Evolutionary conservation across 2,797 vertebrate genomes (phyloP), one percentile per base, ranked within the genome.

Genomic region (Siniperca undulata): DNA sequence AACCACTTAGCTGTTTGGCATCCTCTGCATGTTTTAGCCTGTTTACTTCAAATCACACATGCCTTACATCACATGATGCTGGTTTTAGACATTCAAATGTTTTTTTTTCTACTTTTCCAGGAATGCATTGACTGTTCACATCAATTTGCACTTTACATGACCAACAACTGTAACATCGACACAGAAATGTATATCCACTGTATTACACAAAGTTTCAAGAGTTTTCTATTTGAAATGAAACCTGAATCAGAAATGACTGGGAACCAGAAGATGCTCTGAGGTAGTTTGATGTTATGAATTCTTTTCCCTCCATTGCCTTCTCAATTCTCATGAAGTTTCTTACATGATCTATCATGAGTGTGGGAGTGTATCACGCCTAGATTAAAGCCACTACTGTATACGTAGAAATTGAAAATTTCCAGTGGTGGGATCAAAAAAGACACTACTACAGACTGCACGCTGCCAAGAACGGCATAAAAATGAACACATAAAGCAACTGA

Each of bases 11-110:
- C 70, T 13, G 50, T 52, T 44, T 5, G 9, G 1, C 69, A 0
- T 53, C n/a, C 58, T 56, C 68, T 60, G 10, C 77, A 4, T 5
- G 82, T 78, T 72, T 58, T 0, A 0, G 27, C 84, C 36, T 7
- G 77, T 42, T 60, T 36, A 13, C 59, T 1, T 36, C 44, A n/a
- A 20, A 62, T 22, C 38, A 48, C 3, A 44, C 6, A 13, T 11
- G 22, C 14, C 30, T 70, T 3, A 16, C n/a, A 22, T 6, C 40
- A 50, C 77, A 40, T 3, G 3, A 13, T 7, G 42, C 10, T 14
- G 10, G 9, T n/a, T 7, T 36, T 10, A 52, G 4, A 38, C 6
- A 0, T 40, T 44, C 13, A 16, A 17, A 9, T 11, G 9, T 40
- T 42, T n/a, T 1, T n/a, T 38, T 6, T 2, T 11, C 1, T 3